Conservation (phyloP, 2,888 invertebrate species). For the Amphiduros pacificus region DNA sequence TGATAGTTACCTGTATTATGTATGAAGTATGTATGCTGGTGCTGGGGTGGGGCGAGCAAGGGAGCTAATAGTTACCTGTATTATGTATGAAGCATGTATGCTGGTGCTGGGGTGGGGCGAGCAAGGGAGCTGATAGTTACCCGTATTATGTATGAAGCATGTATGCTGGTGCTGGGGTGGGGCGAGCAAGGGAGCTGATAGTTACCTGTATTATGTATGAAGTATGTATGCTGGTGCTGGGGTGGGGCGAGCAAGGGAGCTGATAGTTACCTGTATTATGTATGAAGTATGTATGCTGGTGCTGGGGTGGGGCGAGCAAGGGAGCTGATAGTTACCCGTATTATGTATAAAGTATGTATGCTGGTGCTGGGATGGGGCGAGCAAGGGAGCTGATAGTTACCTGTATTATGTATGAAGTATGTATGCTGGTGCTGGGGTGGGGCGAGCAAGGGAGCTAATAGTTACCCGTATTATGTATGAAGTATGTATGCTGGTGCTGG, state of each 20-base stretch:
- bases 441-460: constrained; percentile 40
- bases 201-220: constrained; percentile 38
- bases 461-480: constrained; percentile 59
- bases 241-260: constrained; percentile 34
- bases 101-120: constrained; percentile 6
- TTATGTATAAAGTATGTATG: constrained; percentile 5
- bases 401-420: constrained; percentile 7
- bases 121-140: constrained; percentile 57
- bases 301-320: constrained; percentile 20
- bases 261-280: constrained; percentile 44
- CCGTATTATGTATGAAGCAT: constrained; percentile 48
- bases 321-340: constrained; percentile 61
- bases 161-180: constrained; percentile 4
- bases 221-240: constrained; percentile 4
- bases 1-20: constrained; percentile 44
- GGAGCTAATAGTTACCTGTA: constrained; percentile 50
- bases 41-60: constrained; percentile 20
- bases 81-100: constrained; percentile 3
- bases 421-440: constrained; percentile 4
- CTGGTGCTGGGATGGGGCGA: constrained; percentile 6
- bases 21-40: constrained; percentile 1
- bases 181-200: constrained; percentile 40
- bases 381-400: constrained; percentile 51
- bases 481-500: constrained; percentile 4
- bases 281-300: constrained; percentile 1